These are phyloP conservation scores for Cremastobaeus sp. DNA, from an alignment of 2,888 invertebrate species.

Conservation along the genomic window DNA sequence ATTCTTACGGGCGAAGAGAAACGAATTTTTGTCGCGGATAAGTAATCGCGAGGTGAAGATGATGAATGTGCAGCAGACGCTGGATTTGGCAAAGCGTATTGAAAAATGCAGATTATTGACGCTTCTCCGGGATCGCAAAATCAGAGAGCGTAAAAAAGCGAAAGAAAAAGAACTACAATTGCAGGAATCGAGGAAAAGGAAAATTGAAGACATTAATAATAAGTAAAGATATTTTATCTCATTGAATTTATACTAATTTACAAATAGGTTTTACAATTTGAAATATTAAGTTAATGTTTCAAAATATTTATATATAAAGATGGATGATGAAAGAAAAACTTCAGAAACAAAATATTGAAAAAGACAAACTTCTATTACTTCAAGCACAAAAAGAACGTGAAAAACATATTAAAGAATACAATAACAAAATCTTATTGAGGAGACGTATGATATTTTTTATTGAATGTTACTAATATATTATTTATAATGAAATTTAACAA, in stretches of 20 bases:
- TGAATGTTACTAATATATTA: not conserved
- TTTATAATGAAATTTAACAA: not conserved
- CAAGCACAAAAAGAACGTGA: conserved; percentile 61
- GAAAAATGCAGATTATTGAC: conserved; percentile 61
- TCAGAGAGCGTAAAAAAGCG: conserved; percentile 64
- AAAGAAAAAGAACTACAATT: conserved; percentile 60
- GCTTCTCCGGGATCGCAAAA: conserved; percentile 62
- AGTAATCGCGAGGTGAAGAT: conserved; percentile 48
- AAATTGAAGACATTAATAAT: conserved; percentile 60
- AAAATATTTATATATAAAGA: conserved; percentile 59
- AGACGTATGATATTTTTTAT: conserved; percentile 47
- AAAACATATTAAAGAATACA: conserved; percentile 67
- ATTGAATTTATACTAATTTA: not conserved
- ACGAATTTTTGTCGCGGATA: conserved; percentile 24
- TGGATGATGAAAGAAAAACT: conserved; percentile 67
- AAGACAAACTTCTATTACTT: conserved; percentile 64
- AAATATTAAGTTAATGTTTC: not conserved
- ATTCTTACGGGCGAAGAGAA: no score
- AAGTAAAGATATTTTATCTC: conserved; percentile 58
- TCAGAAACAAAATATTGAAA: conserved; percentile 65
- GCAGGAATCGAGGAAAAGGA: conserved; percentile 52
- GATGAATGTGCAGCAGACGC: conserved; percentile 54
- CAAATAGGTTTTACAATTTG: not conserved
- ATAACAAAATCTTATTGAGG: conserved; percentile 65
- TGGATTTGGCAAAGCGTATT: conserved; percentile 51